Evolutionary conservation across 2,888 invertebrate genomes (phyloP), one percentile per base, ranked within the genome.

Genomic region (Drosophila hawaiiensis): DNA sequence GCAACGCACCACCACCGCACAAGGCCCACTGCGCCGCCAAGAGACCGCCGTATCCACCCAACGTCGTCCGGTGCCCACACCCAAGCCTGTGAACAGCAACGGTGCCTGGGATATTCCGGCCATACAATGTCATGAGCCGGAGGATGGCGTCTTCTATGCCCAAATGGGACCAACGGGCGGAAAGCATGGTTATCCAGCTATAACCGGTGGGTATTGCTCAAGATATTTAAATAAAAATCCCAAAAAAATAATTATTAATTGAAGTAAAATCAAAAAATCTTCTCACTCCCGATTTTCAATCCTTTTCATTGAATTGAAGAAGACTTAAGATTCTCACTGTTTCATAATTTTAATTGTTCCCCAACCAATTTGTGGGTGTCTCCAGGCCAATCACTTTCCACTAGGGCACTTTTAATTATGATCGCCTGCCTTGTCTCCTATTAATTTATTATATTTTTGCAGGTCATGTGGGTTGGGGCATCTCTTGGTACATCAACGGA

Each of bases 391-490:
- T 25, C 4, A 5, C 2, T 35, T 9, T 37, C 10, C 7, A 7
- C n/a, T 29, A n/a, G 14, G 9, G 2, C 29, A 41, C 39, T n/a
- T 14, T 5, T 35, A 6, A 0, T 22, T 35, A 9, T 25, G 25
- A 25, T 6, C 0, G 10, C 3, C 4, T n/a, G 14, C 9, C 0
- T n/a, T 33, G 4, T 16, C 12, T 2, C 4, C 4, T 5, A 9
- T 4, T 16, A 2, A n/a, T 50, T 16, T 4, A 2, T 41, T 12
- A 29, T 19, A 4, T 12, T 16, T 9, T n/a, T 82, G 37, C 84
- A 97, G 98, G 98, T 76, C 97, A 97, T 93, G 97, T 98, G 25
- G 98, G 98, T 41, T 98, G 98, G 98, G 98, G 98, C 35, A 97
- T 98, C 76, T 96, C 97, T 0, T 98, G 98, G 98, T 98, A 97